A percentile compares a stretch with the other conserved stretches of the same genome.
Conservation (phyloP, 2,888 invertebrate species). For the Margaritifera margaritifera region DNA sequence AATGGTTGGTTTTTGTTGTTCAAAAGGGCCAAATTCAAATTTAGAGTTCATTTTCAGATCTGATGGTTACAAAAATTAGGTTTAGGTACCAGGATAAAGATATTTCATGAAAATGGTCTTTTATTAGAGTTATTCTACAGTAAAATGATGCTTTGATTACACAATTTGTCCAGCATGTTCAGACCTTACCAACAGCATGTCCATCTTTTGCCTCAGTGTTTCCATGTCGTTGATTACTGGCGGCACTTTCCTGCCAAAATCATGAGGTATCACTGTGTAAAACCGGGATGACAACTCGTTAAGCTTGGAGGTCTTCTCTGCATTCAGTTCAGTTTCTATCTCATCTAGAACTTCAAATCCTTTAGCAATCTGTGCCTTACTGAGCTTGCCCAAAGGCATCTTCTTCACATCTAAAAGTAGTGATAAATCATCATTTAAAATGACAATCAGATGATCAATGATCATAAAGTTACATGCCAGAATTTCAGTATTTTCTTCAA, state of each 20-base stretch:
- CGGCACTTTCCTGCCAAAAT: conserved; percentile 72
- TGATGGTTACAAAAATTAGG: too few species aligned
- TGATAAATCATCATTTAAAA: too few species aligned
- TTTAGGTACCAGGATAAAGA: too few species aligned
- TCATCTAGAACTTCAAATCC: conserved; percentile 73
- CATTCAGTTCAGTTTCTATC: conserved; percentile 68
- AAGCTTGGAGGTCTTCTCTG: conserved; percentile 51
- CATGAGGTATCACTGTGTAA: conserved; percentile 74
- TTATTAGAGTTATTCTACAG: too few species aligned
- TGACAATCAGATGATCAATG: too few species aligned
- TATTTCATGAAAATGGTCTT: too few species aligned
- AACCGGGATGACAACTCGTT: conserved; percentile 70
- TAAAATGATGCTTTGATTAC: too few species aligned
- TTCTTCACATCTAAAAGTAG: conserved; percentile 71
- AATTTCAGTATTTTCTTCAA: too few species aligned
- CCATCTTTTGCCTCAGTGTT: conserved; percentile 70
- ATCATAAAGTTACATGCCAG: too few species aligned
- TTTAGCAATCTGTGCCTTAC: conserved; percentile 74
- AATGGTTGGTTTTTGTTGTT: too few species aligned
- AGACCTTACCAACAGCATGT: conserved; percentile 71
- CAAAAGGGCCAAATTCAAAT: too few species aligned
- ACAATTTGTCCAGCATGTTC: background rate
- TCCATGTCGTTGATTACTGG: conserved; percentile 64
- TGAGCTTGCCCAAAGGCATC: conserved; percentile 74
- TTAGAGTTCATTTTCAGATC: too few species aligned